Conservation (phyloP, 2,113 vertebrate species). For the Megalops atlanticus region DNA sequence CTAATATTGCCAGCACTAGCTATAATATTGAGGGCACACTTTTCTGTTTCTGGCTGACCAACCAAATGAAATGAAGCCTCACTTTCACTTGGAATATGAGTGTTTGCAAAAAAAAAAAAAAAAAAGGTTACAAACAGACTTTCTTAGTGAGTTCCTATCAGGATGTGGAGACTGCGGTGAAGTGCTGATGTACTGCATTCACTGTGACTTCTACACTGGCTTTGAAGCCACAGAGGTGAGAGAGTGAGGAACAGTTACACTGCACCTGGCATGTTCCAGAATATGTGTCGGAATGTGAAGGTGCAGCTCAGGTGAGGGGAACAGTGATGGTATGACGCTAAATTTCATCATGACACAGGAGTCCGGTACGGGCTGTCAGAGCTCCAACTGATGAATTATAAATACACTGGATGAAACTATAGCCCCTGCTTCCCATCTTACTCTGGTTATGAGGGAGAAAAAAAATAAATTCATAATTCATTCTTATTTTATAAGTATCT, state of each 20-base stretch:
- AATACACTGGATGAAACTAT: neutral
- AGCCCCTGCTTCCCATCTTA: neutral
- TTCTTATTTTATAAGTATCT: neutral
- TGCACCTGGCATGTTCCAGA: neutral
- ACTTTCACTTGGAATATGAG: too few relatives aligned
- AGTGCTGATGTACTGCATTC: too few relatives aligned
- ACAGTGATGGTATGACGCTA: neutral
- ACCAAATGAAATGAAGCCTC: too few relatives aligned
- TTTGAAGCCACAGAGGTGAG: too few relatives aligned
- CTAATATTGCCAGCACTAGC: neutral
- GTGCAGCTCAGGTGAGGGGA: neutral
- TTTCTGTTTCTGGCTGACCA: too few relatives aligned
- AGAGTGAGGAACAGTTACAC: too few relatives aligned
- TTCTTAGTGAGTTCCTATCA: too few relatives aligned
- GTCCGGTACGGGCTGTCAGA: neutral
- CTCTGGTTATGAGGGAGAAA: slow-evolving; percentile 3
- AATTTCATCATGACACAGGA: neutral
- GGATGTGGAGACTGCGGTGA: too few relatives aligned
- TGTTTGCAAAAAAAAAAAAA: too few relatives aligned
- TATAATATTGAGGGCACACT: neutral
- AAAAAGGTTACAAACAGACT: too few relatives aligned
- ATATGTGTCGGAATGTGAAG: too few relatives aligned
- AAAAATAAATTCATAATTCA: neutral
- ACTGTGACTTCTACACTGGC: too few relatives aligned
- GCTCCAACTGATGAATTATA: slow-evolving; percentile 9